Percentiles rank a stretch among this genome's conserved stretches.
phyloP scores from a whole-genome alignment of 2,113 vertebrate genomes.

The Otolemur garnettii region DNA sequence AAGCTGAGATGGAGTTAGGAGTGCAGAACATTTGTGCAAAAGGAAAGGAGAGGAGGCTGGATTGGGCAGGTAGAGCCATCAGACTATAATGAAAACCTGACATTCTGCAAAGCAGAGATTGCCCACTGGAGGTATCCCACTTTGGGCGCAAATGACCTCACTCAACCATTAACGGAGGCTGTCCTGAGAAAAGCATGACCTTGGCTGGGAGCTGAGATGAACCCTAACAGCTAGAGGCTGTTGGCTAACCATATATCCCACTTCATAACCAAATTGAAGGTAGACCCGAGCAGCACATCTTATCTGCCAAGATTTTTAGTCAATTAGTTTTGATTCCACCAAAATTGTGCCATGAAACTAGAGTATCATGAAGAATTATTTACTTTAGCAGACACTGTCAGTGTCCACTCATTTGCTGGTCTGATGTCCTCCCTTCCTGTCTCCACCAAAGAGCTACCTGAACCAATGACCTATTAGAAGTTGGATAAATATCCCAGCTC shows the following conservation, averaged over 20 bases:
- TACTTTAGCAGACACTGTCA: background rate
- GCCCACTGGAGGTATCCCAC: background rate
- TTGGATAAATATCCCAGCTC: background rate
- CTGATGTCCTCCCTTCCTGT: background rate
- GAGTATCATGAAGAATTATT: background rate
- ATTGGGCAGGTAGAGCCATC: background rate
- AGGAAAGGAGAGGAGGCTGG: background rate
- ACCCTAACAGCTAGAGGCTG: background rate
- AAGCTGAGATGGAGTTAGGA: conserved; percentile 5
- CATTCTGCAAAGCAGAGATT: background rate
- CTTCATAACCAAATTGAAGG: background rate
- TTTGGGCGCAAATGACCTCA: background rate
- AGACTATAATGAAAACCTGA: background rate
- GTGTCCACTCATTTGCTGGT: background rate
- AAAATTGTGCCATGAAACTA: background rate
- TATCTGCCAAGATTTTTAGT: conserved; percentile 14
- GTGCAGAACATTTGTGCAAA: background rate
- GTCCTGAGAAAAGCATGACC: background rate
- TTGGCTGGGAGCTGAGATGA: background rate
- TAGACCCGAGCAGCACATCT: background rate
- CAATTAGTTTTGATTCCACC: background rate
- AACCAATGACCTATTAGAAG: background rate
- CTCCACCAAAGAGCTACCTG: background rate
- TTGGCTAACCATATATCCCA: background rate
- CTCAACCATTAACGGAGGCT: background rate